These are phyloP conservation scores for Creontiades dilutus DNA, from an alignment of 2,888 invertebrate species.

Conservation along the genomic window DNA sequence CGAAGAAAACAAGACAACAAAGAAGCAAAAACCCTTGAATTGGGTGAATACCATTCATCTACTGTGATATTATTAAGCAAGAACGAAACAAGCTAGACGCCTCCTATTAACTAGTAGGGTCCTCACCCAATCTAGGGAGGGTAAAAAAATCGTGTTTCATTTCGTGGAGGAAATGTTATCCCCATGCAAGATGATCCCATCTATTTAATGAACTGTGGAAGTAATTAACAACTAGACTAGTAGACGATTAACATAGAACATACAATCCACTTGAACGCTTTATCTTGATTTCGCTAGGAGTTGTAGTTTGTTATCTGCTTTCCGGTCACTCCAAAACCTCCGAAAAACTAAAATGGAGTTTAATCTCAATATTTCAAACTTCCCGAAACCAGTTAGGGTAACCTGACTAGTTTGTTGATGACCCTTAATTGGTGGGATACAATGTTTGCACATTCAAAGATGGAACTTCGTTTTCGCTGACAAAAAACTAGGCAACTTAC, in stretches of 20 bases:
- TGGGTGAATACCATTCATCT: no score
- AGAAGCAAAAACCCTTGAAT: no score
- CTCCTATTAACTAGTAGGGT: background rate
- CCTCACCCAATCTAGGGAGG: no score
- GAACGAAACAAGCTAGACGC: background rate
- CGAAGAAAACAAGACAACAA: no score
- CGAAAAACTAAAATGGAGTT: background rate
- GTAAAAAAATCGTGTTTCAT: slow-evolving; percentile 15
- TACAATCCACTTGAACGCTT: background rate
- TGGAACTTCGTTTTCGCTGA: no score
- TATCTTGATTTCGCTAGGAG: slow-evolving; percentile 11
- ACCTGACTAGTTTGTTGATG: no score
- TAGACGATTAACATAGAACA: background rate
- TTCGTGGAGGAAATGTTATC: slow-evolving; percentile 19
- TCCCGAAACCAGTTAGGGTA: no score
- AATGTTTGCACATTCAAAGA: no score
- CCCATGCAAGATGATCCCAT: slow-evolving; percentile 6
- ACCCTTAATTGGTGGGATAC: no score
- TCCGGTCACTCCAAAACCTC: background rate
- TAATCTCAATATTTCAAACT: no score
- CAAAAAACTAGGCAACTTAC: no score
- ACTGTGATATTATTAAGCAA: background rate
- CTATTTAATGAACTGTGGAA: slow-evolving; percentile 22
- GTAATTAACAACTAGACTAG: slow-evolving; percentile 1
- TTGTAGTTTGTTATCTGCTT: background rate